A percentile compares a stretch with the other conserved stretches of the same genome.
phyloP scores from a whole-genome alignment of 2,888 invertebrate species.

The Smittia aterrima region DNA sequence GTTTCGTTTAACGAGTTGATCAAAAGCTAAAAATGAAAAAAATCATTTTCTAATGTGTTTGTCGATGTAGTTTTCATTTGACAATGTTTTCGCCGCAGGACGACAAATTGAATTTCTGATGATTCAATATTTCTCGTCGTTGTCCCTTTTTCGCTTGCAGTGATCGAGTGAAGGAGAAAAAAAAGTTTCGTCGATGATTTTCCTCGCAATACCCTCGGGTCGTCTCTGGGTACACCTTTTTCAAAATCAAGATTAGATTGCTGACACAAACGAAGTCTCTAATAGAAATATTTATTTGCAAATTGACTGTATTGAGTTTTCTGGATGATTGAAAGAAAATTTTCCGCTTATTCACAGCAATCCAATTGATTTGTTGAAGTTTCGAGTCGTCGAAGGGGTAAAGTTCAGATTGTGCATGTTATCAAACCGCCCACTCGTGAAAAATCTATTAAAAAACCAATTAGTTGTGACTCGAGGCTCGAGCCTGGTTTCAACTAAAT shows the following conservation, averaged over 20 bases:
- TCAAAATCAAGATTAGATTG: background rate
- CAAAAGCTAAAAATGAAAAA: conserved; percentile 31
- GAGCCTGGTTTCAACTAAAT: no score
- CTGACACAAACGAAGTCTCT: conserved; percentile 13
- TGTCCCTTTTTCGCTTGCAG: conserved; percentile 10
- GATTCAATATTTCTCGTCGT: background rate
- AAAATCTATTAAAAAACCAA: no score
- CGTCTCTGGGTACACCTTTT: conserved; percentile 22
- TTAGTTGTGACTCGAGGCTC: no score
- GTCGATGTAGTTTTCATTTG: background rate
- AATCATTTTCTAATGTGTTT: conserved; percentile 8
- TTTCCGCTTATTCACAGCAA: no score
- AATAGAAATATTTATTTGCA: conserved; percentile 18
- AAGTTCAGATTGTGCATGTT: no score
- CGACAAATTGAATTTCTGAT: conserved; percentile 30
- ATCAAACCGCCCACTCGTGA: no score
- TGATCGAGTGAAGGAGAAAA: background rate
- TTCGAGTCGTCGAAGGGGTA: no score
- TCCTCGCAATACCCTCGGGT: conserved; percentile 10
- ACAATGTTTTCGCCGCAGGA: conserved; percentile 41
- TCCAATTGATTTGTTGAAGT: no score
- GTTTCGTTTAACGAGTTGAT: conserved; percentile 37
- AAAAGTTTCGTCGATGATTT: conserved; percentile 6
- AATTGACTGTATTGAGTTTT: conserved; percentile 6
- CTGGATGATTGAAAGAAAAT: no score